Evolutionary conservation across 2,888 invertebrate genomes (phyloP).

Genomic region (Drosophila koepferae): DNA sequence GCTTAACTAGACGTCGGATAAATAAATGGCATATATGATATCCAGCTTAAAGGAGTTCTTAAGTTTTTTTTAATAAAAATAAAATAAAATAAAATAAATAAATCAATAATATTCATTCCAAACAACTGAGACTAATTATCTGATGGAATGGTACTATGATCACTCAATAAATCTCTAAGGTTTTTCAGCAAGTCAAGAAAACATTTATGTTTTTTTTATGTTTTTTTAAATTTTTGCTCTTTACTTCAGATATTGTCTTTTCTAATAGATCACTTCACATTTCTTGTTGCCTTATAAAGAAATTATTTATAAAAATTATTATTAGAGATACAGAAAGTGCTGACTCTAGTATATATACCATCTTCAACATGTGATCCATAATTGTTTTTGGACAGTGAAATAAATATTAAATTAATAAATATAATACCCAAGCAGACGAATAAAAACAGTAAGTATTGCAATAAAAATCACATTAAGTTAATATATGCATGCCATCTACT

Average conservation of each 20-base stretch:
- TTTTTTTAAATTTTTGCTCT: no score
- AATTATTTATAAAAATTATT: neutral
- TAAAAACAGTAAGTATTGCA: neutral
- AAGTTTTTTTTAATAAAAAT: no score
- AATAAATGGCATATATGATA: no score
- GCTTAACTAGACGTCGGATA: no score
- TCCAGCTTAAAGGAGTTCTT: no score
- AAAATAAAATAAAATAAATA: neutral
- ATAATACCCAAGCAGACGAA: neutral
- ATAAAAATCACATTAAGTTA: conserved; percentile 5
- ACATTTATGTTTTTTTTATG: no score
- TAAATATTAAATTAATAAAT: neutral
- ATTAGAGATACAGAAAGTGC: neutral
- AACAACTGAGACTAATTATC: neutral
- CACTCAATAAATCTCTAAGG: no score
- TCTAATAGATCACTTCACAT: no score
- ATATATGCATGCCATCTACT: conserved; percentile 6
- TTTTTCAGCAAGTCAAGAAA: no score
- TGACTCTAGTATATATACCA: neutral
- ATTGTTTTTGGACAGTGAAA: neutral
- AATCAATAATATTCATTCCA: neutral
- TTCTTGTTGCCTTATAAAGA: neutral
- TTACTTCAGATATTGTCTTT: no score
- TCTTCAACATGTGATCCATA: neutral
- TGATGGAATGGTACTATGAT: neutral